Conservation (phyloP, 2,797 vertebrate species). For the Malurus splendens region DNA sequence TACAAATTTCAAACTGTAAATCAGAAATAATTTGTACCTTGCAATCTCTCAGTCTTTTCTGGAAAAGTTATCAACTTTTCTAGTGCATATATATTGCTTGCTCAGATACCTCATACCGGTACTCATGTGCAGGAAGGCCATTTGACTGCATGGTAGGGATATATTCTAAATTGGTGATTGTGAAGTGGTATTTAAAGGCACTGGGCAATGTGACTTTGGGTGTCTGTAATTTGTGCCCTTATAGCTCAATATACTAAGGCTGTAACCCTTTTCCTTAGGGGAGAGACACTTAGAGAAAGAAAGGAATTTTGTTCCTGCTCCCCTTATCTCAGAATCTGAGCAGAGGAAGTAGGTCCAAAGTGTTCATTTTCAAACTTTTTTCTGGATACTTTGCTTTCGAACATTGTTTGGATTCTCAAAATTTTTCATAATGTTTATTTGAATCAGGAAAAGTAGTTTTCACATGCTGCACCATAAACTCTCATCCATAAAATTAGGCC, state of each 20-base stretch:
- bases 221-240: background rate
- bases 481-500: background rate
- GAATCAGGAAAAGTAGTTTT: background rate
- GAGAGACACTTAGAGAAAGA: background rate
- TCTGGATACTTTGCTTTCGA: background rate
- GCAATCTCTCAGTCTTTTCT: background rate
- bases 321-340: background rate
- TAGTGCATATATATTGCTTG: background rate
- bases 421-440: background rate
- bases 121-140: background rate
- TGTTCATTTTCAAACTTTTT: background rate
- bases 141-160: background rate
- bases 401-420: background rate
- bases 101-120: background rate
- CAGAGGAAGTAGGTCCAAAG: background rate
- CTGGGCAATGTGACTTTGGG: rapidly evolving
- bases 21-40: background rate
- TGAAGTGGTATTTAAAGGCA: background rate
- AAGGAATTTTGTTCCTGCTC: background rate
- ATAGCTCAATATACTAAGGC: background rate
- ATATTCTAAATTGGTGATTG: background rate
- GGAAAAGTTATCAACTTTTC: background rate
- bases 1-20: background rate
- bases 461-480: background rate
- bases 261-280: background rate